Conservation (phyloP, 2,888 invertebrate genomes). For the Drosophila tripunctata region DNA sequence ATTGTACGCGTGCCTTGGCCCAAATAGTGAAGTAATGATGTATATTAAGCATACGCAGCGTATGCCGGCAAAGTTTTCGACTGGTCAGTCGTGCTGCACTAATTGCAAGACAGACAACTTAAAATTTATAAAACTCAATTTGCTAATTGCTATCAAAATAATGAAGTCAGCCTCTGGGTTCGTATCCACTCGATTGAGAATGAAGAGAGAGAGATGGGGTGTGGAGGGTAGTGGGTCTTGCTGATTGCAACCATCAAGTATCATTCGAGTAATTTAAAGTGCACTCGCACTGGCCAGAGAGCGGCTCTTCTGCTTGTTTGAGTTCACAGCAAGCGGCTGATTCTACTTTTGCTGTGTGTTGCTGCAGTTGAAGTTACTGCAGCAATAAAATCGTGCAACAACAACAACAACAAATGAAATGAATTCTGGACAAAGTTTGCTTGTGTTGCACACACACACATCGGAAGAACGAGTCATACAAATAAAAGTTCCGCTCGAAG, state of each 20-base stretch:
- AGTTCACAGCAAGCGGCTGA: conserved; percentile 22
- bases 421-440: conserved; percentile 51
- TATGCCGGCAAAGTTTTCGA: conserved; percentile 17
- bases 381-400: conserved; percentile 62
- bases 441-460: conserved; percentile 37
- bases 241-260: conserved; percentile 79
- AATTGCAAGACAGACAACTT: conserved; percentile 64
- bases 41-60: conserved; percentile 60
- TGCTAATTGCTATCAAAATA: conserved; percentile 80
- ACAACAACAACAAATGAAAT: conserved; percentile 21
- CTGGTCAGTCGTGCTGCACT: conserved; percentile 57
- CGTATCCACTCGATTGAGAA: neutral
- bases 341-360: neutral
- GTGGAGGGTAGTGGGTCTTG: conserved; percentile 21
- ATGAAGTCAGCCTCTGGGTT: conserved; percentile 61
- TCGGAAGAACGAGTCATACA: conserved; percentile 61
- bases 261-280: conserved; percentile 79
- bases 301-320: conserved; percentile 36
- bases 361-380: conserved; percentile 39
- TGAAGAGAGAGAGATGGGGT: neutral
- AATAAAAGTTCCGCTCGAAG: conserved; percentile 69
- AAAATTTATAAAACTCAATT: conserved; percentile 76
- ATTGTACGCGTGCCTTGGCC: neutral
- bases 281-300: conserved; percentile 47
- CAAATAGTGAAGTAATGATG: conserved; percentile 5